Conservation (phyloP, 1,140 invertebrate genomes). For the Bathynomus jamesi region DNA sequence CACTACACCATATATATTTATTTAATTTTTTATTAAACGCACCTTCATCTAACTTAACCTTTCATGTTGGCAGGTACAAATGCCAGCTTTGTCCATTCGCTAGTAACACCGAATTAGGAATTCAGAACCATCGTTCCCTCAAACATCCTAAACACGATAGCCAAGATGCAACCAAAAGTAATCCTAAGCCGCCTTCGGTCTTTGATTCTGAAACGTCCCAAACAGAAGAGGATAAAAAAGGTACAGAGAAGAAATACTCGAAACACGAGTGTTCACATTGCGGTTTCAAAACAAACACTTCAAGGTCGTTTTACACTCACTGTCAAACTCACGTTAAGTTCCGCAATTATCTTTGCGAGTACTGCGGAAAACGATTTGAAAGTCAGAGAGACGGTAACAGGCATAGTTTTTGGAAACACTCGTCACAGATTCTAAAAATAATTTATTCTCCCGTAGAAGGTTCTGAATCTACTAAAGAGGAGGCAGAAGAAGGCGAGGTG, state of each 20-base stretch:
- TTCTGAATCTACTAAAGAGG: background rate
- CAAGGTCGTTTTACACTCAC: conserved; percentile 11
- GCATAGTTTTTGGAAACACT: background rate
- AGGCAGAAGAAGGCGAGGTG: background rate
- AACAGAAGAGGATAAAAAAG: background rate
- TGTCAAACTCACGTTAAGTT: background rate
- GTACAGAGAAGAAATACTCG: background rate
- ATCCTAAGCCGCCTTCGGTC: conserved; percentile 8
- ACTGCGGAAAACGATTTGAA: background rate
- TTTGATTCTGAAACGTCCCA: background rate
- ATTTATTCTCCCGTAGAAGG: background rate
- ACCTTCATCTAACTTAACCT: background rate
- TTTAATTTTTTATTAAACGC: background rate
- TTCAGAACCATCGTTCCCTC: conserved; percentile 20
- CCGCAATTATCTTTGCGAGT: background rate
- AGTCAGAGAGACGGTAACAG: background rate
- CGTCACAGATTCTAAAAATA: background rate
- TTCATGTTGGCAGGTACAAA: conserved; percentile 15
- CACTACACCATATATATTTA: too few relatives aligned
- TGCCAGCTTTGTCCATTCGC: conserved; percentile 28
- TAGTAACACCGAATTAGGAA: conserved; percentile 25
- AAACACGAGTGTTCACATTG: conserved; percentile 17
- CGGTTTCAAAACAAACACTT: conserved; percentile 5
- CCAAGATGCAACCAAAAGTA: conserved; percentile 18
- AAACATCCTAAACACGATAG: conserved; percentile 14